These are phyloP conservation scores for Macrophya alboannulata DNA, from an alignment of 2,888 invertebrate genomes.

Conservation along the genomic window DNA sequence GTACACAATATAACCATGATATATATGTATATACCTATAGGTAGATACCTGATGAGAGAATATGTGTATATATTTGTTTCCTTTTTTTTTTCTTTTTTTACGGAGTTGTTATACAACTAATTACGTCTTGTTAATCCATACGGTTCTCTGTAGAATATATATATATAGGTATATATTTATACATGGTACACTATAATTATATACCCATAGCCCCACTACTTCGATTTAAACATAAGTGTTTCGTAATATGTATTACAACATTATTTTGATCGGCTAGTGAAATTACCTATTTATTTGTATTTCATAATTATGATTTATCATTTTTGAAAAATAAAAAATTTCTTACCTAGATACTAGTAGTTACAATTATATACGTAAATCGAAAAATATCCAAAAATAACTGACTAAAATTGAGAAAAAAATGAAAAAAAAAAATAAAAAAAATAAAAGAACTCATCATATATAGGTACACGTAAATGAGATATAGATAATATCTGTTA, in stretches of 20 bases:
- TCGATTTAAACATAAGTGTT: neutral
- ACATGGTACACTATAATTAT: neutral
- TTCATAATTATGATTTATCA: neutral
- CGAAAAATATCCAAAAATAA: too few relatives aligned
- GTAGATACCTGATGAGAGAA: conserved; percentile 12
- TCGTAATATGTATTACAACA: neutral
- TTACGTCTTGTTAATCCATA: neutral
- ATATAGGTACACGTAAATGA: too few relatives aligned
- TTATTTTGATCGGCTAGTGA: neutral
- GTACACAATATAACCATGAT: neutral
- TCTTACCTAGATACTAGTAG: too few relatives aligned
- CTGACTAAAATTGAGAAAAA: too few relatives aligned
- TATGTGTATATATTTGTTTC: neutral
- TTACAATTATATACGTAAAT: too few relatives aligned
- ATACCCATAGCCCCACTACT: neutral
- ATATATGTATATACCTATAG: too few relatives aligned
- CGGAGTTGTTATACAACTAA: conserved; percentile 27
- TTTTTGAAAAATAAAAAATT: too few relatives aligned
- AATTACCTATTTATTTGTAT: neutral
- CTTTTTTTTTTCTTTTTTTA: neutral
- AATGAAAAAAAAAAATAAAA: too few relatives aligned
- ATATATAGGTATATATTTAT: too few relatives aligned
- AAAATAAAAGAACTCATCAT: too few relatives aligned
- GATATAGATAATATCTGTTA: too few relatives aligned
- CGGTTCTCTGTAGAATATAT: neutral